Base-by-base conservation (phyloP, 1,140 invertebrate genomes). In the Cardiocondyla obscurior region DNA sequence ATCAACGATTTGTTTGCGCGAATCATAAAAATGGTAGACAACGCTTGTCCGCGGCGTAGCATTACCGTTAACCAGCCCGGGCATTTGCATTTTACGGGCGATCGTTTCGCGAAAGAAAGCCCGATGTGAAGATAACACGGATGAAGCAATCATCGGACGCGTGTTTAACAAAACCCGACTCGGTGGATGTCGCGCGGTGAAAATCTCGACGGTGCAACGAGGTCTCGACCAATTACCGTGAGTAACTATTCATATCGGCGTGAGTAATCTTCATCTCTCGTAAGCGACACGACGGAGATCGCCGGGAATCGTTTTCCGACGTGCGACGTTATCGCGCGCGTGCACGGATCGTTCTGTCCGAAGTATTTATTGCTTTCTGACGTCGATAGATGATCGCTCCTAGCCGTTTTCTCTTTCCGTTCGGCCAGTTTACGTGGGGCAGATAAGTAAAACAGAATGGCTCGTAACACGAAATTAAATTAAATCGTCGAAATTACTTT, bases 181-280 rank as follows among this genome's bases (percentile, higher is more conserved):
- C 3, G 57, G n/a, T 3, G 14, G 10, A n/a, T n/a, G n/a, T n/a
- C n/a, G 33, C 33, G 2, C 10, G 19, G 30, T 58, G 33, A 30
- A 67, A 64, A 84, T 49, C 16, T 69, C 65, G 46, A 22, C 49
- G 49, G 30, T 49, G 58, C 82, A 86, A 76, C 73, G 76, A 81
- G 58, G 69, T 60, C 51, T 72, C 82, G 55, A 89, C 87, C 87
- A 89, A 88, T 89, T 88, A 88, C 81, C 53, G 70, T 57, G 30
- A 81, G 76, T 81, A 87, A 87, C 87, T 87, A 89, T 87, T 87
- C 87, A 87, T 89, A 89, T 89, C 81, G 74, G 57, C 60, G 42
- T 67, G 62, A 85, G 46, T 82, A 77, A 87, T 89, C 77, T 89
- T 49, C 81, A 51, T 39, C 33, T 64, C 46, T 28, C 39, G 49